Evolutionary conservation across 1,140 invertebrate species (phyloP), one percentile per base, ranked within the genome.

Genomic region (Drosophila sechellia): DNA sequence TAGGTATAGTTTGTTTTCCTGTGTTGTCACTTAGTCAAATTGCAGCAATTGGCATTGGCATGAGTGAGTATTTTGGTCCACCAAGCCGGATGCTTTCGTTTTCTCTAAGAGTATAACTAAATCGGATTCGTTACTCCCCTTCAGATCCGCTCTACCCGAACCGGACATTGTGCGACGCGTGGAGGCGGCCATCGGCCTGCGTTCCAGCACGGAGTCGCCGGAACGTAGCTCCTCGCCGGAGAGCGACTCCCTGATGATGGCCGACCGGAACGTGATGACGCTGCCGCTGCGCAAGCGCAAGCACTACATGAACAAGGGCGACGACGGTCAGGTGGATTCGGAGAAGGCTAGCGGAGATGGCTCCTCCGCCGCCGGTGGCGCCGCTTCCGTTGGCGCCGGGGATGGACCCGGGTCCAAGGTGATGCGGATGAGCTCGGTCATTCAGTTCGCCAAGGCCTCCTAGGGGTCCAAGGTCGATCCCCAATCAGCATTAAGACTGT

Each of bases 281-380:
- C 91, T 97, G 46, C 96, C 96, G 10, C 94, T 95, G 4, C 93
- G 96, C 43, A 97, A 97, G 92, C 93, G 96, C 49, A 97, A 96
- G 87, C 95, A 96, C 93, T 96, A 97, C 77, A 94, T 96, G 53
- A 94, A 95, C 63, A 95, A 95, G 0, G 95, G 95, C 93, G 94
- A 95, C 69, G 77, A 92, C 6, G 45, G 35, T 59, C 59, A 54
- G 58, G 49, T 27, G 0, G 59, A 72, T 15, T 0, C 31, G 43
- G 49, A 40, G 35, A 64, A 53, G 61, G 31, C 20, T 0, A 15
- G 17, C 55, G 72, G 20, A 12, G 58, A 61, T 4, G 31, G 37
- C 3, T 4, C 57, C 13, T 27, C 93, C 4, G 35, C 31, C 3
- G 31, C 35, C 2, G 34, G 48, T 27, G 10, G 45, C 10, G 55